Percentiles rank a stretch among this genome's conserved stretches.
phyloP scores from a whole-genome alignment of 1,140 invertebrate genomes.

The Homarus americanus region DNA sequence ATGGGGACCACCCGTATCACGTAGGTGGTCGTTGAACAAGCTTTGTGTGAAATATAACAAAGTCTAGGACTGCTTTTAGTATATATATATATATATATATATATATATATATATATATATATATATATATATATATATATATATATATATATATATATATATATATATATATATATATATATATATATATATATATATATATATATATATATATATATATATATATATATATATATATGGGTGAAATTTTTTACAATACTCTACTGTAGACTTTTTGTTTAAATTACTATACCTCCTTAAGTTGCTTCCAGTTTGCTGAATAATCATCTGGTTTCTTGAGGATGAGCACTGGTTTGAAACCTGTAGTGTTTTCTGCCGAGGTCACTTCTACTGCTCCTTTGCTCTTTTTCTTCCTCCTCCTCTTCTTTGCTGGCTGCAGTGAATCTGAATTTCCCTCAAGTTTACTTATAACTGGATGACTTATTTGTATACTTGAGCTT shows the following conservation, averaged over 20 bases:
- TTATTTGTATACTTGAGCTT: background rate
- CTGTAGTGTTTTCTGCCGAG: background rate
- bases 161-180: background rate
- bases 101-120: background rate
- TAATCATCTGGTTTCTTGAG: slow-evolving; percentile 14
- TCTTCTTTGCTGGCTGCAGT: background rate
- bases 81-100: too few relatives aligned
- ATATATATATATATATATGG: background rate
- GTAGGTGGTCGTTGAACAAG: too few relatives aligned
- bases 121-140: background rate
- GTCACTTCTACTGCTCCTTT: background rate
- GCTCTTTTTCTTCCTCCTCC: background rate
- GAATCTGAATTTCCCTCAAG: background rate
- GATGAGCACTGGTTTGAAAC: background rate
- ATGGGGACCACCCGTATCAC: too few relatives aligned
- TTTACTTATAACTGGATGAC: background rate
- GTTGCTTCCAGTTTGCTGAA: slow-evolving; percentile 4
- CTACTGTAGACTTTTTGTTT: too few relatives aligned
- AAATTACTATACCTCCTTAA: slow-evolving; percentile 25
- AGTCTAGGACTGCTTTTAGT: too few relatives aligned
- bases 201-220: background rate
- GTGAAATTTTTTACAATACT: too few relatives aligned
- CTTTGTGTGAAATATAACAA: too few relatives aligned
- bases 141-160: background rate
- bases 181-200: background rate